A percentile compares a stretch with the other conserved stretches of the same genome.
Evolutionary conservation across 2,113 vertebrate species (phyloP).

Genomic region (Rousettus leschenaultii): DNA sequence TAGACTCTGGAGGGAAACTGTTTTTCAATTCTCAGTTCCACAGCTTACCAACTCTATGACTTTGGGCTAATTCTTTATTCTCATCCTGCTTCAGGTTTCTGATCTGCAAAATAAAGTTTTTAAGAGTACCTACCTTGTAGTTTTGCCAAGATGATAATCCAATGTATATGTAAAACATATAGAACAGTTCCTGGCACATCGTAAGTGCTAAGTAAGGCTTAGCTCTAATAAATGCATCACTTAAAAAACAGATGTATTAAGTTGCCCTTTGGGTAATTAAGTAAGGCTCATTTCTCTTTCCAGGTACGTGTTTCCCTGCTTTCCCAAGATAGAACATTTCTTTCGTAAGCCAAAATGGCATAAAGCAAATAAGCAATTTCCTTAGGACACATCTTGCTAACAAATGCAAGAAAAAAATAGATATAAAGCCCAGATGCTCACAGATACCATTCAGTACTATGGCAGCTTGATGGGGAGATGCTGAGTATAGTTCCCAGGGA

Average conservation of each 20-base stretch:
- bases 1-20: neutral
- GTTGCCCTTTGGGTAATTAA: neutral
- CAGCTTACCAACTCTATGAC: neutral
- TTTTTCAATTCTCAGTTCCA: neutral
- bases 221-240: neutral
- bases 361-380: too few species aligned
- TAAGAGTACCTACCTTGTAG: neutral
- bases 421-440: too few species aligned
- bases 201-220: neutral
- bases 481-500: too few species aligned
- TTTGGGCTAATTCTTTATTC: neutral
- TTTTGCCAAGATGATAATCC: neutral
- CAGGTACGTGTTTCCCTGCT: neutral
- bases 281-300: neutral
- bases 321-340: too few species aligned
- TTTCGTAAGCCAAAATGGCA: too few species aligned
- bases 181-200: neutral
- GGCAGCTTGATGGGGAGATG: too few species aligned
- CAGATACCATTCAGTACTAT: too few species aligned
- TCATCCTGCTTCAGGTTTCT: neutral
- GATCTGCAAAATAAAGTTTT: neutral
- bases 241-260: neutral
- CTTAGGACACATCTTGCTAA: too few species aligned
- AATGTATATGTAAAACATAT: neutral
- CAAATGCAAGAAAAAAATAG: too few species aligned